These are phyloP conservation scores for Cololabis saira DNA, from an alignment of 2,113 vertebrate species.

Conservation along the genomic window DNA sequence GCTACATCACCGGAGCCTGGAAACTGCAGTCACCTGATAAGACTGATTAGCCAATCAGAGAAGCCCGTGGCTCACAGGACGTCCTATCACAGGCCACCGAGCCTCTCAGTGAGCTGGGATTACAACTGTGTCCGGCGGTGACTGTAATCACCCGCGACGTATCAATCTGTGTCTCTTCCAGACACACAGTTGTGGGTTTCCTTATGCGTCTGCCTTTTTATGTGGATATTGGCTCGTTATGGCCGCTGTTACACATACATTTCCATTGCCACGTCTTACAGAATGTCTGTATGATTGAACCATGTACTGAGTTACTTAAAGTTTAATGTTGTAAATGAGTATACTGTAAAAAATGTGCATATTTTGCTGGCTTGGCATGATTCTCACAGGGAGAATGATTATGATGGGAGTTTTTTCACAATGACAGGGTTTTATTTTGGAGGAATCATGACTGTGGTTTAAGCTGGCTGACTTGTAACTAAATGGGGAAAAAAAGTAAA, in stretches of 20 bases:
- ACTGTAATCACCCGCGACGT: constrained; percentile 15
- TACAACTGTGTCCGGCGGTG: constrained; percentile 30
- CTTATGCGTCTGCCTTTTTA: constrained; percentile 43
- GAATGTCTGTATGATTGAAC: constrained; percentile 29
- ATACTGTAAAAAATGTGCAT: constrained; percentile 14
- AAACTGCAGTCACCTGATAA: constrained; percentile 84
- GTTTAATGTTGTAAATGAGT: not conserved
- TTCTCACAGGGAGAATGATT: constrained; percentile 19
- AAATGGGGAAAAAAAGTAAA: constrained; percentile 33
- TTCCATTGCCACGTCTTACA: constrained; percentile 25
- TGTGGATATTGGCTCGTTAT: constrained; percentile 41
- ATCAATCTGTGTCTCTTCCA: constrained; percentile 10
- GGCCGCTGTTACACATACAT: constrained; percentile 32
- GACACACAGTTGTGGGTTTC: constrained; percentile 20
- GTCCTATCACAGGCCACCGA: constrained; percentile 19
- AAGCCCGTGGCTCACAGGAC: constrained; percentile 33
- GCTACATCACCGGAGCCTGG: constrained; percentile 96
- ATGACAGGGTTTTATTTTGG: constrained; percentile 9
- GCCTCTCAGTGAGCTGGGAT: constrained; percentile 34
- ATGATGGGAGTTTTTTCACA: constrained; percentile 11
- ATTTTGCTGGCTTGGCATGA: constrained; percentile 9
- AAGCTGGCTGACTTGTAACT: constrained; percentile 38
- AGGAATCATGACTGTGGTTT: not conserved
- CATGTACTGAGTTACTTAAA: not conserved
- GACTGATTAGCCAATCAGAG: constrained; percentile 81